Base-by-base conservation (phyloP, 2,888 invertebrate genomes). In the Keiferia lycopersicella region DNA sequence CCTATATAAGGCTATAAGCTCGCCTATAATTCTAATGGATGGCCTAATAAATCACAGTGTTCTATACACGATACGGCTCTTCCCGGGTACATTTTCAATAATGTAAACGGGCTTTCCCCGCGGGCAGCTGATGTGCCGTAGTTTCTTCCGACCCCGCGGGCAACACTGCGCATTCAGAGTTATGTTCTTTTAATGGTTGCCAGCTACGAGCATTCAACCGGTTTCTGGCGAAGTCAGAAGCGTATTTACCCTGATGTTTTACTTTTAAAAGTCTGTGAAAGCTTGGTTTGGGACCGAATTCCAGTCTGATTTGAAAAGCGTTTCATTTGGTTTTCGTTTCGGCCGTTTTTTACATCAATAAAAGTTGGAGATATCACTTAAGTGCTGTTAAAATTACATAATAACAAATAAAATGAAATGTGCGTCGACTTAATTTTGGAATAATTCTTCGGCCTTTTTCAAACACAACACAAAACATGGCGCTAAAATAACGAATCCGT, bases 141-240 rank as follows among this genome's bases (percentile, higher is more conserved):
- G n/a, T 16, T 14, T n/a, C 18, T 18, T 16, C 41, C 41, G 14
- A 16, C n/a, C 26, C 62, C 51, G 38, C 53, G 59, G 71, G 71
- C 68, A 51, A 63, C 65, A 66, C 67, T 62, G 61, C 66, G 68
- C 69, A 71, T 71, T 69, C 66, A 66, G 66, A 67, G 66, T 70
- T 70, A 69, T 70, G 67, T 66, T 67, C 66, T 71, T 69, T 70
- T 71, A 71, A 73, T 70, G 68, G 60, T 64, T 62, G 64, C 62
- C 62, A 62, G 64, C 50, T 16, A 61, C 30, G 34, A n/a, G 38
- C 60, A n/a, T n/a, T n/a, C n/a, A n/a, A n/a, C n/a, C n/a, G n/a
- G n/a, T n/a, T n/a, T n/a, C n/a, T n/a, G n/a, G n/a, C n/a, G n/a
- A n/a, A n/a, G 26, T 45, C 48, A 16, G 57, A 20, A 22, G 20